phyloP scores from a whole-genome alignment of 2,888 invertebrate genomes.

The Bombyx huttoni region DNA sequence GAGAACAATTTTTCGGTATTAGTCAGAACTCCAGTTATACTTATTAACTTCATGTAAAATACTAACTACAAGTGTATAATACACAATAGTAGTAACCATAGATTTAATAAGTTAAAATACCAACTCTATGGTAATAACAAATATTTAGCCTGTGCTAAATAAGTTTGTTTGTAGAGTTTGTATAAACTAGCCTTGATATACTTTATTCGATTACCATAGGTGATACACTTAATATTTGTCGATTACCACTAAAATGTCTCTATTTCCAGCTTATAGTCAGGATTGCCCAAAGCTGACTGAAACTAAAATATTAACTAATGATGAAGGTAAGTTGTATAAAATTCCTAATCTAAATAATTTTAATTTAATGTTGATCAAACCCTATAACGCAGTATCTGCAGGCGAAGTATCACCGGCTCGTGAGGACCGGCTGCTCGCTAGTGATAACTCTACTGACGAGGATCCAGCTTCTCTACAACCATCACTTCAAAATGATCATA shows the following conservation, averaged over 20 bases:
- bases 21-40: no score
- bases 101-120: no score
- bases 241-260: constrained; percentile 18
- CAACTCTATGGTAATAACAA: no score
- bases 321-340: neutral
- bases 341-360: neutral
- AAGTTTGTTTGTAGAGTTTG: no score
- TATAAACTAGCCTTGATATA: no score
- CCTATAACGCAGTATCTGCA: neutral
- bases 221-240: no score
- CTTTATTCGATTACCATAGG: no score
- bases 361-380: neutral
- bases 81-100: no score
- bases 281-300: constrained; percentile 7
- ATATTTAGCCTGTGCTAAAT: no score
- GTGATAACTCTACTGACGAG: constrained; percentile 21
- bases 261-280: constrained; percentile 34
- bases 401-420: constrained; percentile 10
- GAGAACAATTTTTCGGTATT: no score
- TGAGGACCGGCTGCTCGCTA: constrained; percentile 35
- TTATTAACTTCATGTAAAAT: no score
- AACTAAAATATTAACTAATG: neutral
- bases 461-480: neutral
- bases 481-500: neutral
- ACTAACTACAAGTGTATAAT: no score